Evolutionary conservation across 2,797 vertebrate species (phyloP).

Genomic region (Pipistrellus kuhlii): DNA sequence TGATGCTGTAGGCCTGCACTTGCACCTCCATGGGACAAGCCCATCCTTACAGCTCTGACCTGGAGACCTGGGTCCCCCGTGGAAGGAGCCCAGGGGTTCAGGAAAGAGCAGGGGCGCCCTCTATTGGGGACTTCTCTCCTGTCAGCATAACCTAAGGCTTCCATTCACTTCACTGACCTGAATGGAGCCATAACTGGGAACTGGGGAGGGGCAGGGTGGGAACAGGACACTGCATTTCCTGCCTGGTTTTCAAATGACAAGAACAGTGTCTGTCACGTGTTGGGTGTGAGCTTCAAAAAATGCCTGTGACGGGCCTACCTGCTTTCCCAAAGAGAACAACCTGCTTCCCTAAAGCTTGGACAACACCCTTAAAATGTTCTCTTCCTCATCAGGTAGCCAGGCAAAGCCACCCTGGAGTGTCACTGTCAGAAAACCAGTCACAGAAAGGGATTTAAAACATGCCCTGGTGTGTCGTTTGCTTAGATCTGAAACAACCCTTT

Average conservation of each 20-base stretch:
- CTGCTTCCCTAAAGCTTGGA: background rate
- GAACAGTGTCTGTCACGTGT: background rate
- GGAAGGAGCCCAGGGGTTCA: background rate
- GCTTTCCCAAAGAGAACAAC: background rate
- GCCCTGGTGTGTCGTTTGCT: rapidly evolving
- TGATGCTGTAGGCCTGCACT: rapidly evolving
- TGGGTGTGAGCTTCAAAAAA: background rate
- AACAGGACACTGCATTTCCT: background rate
- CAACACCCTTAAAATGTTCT: background rate
- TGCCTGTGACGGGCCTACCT: rapidly evolving
- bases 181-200: background rate
- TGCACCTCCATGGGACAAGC: rapidly evolving
- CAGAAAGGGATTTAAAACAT: background rate
- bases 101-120: slow-evolving; percentile 72
- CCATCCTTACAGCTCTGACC: rapidly evolving
- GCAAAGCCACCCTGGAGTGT: background rate
- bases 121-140: slow-evolving; percentile 58
- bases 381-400: background rate
- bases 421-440: background rate
- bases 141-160: rapidly evolving
- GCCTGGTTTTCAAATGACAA: background rate
- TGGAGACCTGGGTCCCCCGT: rapidly evolving
- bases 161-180: rapidly evolving
- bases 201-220: rapidly evolving
- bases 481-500: rapidly evolving